Conservation (phyloP, 2,113 vertebrate genomes). For the Thamnophis sirtalis region DNA sequence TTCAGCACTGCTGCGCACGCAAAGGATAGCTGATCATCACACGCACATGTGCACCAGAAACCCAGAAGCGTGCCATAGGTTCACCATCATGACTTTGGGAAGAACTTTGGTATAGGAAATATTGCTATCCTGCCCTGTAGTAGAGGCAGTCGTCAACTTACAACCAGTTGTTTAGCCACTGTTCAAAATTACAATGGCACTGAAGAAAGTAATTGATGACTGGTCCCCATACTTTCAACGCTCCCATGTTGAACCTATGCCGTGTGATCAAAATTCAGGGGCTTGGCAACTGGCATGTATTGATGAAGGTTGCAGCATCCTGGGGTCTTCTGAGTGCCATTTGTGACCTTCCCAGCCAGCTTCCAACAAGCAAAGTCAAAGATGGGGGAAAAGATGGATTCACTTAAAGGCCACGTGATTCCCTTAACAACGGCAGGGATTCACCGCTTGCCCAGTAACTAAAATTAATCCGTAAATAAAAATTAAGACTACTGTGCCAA, state of each 20-base stretch:
- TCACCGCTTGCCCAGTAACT: background rate
- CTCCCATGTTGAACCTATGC: background rate
- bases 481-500: background rate
- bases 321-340: background rate
- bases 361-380: background rate
- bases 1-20: no score
- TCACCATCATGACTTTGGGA: background rate
- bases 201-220: background rate
- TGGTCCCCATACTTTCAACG: background rate
- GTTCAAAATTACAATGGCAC: background rate
- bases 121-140: background rate
- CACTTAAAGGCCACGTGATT: accelerated
- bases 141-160: background rate
- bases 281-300: background rate
- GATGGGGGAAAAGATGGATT: background rate
- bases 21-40: no score
- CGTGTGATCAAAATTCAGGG: background rate
- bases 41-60: no score
- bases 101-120: background rate
- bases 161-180: background rate
- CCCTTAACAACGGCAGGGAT: background rate
- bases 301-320: background rate
- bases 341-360: background rate
- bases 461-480: background rate
- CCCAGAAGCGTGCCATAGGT: no score